Evolutionary conservation across 2,888 invertebrate genomes (phyloP).

Genomic region (Malachius bipustulatus): DNA sequence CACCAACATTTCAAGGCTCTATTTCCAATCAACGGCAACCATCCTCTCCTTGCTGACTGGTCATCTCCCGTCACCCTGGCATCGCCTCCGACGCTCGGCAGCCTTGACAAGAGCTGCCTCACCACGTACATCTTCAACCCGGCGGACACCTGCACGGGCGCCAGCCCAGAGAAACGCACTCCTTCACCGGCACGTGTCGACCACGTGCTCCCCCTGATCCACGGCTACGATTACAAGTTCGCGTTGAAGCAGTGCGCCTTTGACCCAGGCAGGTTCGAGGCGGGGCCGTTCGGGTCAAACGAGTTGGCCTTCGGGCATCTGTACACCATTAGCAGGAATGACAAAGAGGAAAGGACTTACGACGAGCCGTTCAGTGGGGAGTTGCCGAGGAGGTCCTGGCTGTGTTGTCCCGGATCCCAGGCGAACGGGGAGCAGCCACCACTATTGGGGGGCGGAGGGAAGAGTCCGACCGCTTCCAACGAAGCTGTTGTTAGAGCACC

Average conservation of each 20-base stretch:
- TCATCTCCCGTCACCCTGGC: no score
- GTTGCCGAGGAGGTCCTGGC: slow-evolving; percentile 37
- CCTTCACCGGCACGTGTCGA: slow-evolving; percentile 21
- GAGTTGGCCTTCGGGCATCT: slow-evolving; percentile 34
- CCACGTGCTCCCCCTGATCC: slow-evolving; percentile 29
- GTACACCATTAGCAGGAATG: slow-evolving; percentile 34
- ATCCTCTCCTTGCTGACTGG: no score
- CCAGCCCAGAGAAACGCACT: slow-evolving; percentile 40
- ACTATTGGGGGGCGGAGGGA: slow-evolving; percentile 24
- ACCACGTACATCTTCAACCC: slow-evolving; percentile 45
- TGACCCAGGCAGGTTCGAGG: slow-evolving; percentile 30
- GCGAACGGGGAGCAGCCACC: slow-evolving; percentile 31
- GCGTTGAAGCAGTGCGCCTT: slow-evolving; percentile 29
- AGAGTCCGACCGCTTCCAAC: slow-evolving; percentile 24
- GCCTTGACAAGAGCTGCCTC: slow-evolving; percentile 35
- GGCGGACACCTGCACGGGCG: slow-evolving; percentile 46
- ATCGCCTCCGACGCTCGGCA: no score
- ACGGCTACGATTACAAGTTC: slow-evolving; percentile 29
- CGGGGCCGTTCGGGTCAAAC: slow-evolving; percentile 28
- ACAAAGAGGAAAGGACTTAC: slow-evolving; percentile 34
- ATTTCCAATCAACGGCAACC: no score
- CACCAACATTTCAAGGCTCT: no score
- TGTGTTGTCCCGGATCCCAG: slow-evolving; percentile 39
- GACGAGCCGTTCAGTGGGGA: slow-evolving; percentile 37
- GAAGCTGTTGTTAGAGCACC: slow-evolving; percentile 28